phyloP scores from a whole-genome alignment of 2,888 invertebrate genomes.

The Hirtodrosophila cameraria region DNA sequence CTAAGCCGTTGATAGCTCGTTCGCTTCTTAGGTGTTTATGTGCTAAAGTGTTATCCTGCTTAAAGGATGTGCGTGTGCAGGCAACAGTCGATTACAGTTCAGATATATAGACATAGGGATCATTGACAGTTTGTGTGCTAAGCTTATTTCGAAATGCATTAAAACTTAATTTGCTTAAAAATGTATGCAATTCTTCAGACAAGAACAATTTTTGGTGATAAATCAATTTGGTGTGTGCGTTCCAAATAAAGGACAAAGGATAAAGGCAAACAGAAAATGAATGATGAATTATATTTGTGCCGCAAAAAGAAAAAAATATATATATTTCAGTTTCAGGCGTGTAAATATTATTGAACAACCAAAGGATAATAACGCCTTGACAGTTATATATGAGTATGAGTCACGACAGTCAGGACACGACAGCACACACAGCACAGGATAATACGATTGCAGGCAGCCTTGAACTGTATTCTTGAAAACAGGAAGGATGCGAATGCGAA shows the following conservation, averaged over 20 bases:
- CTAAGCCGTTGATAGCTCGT: constrained; percentile 47
- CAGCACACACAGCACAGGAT: background rate
- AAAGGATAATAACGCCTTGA: constrained; percentile 52
- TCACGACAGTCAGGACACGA: no score
- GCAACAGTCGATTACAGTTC: constrained; percentile 37
- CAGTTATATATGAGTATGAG: constrained; percentile 44
- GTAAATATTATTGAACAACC: constrained; percentile 68
- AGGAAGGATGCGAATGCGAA: constrained; percentile 7
- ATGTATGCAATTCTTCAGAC: constrained; percentile 56
- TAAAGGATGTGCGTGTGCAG: constrained; percentile 40
- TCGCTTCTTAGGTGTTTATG: constrained; percentile 71
- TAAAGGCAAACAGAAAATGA: constrained; percentile 26
- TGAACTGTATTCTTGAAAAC: background rate
- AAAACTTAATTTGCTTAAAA: constrained; percentile 52
- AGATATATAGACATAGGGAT: constrained; percentile 3
- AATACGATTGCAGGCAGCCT: constrained; percentile 22
- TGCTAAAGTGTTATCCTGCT: constrained; percentile 64
- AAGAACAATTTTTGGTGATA: constrained; percentile 53
- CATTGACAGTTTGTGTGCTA: constrained; percentile 32
- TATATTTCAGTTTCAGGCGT: constrained; percentile 58
- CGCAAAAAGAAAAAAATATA: no score
- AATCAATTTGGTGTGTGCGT: constrained; percentile 59
- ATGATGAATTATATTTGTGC: constrained; percentile 75
- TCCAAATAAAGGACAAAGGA: constrained; percentile 8
- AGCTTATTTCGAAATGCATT: constrained; percentile 47